Evolutionary conservation across 2,888 invertebrate genomes (phyloP).

Genomic region (Dysmachus trigonus): DNA sequence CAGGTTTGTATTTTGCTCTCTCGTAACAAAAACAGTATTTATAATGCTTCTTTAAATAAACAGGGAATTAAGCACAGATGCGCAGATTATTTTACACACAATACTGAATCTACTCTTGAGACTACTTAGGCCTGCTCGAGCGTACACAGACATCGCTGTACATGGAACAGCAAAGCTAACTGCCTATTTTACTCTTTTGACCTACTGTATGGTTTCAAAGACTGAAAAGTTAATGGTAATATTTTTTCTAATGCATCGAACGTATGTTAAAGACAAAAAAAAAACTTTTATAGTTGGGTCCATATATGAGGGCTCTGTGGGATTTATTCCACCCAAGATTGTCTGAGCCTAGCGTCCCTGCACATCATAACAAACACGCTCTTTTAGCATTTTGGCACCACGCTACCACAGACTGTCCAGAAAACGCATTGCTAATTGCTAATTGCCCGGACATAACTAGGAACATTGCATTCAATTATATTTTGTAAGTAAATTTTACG

Average conservation of each 20-base stretch:
- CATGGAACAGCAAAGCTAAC: conserved; percentile 93
- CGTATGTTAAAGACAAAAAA: not conserved
- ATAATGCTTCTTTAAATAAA: not conserved
- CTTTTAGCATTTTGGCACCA: conserved; percentile 93
- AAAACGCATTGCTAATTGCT: conserved; percentile 88
- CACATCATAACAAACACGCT: conserved; percentile 95
- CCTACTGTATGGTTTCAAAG: conserved; percentile 89
- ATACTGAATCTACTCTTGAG: conserved; percentile 79
- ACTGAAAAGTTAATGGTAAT: conserved; percentile 91
- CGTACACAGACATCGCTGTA: conserved; percentile 84
- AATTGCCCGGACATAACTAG: conserved; percentile 88
- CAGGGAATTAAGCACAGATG: conserved; percentile 68
- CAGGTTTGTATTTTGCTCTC: conserved; percentile 53
- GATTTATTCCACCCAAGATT: conserved; percentile 93
- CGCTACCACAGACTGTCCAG: conserved; percentile 90
- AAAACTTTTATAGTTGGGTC: conserved; percentile 77
- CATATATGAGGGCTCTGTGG: conserved; percentile 91
- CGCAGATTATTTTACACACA: conserved; percentile 70
- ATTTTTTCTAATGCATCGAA: not conserved
- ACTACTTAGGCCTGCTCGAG: conserved; percentile 82
- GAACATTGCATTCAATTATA: conserved; percentile 96
- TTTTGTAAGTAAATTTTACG: conserved; percentile 75
- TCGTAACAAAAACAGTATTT: not conserved
- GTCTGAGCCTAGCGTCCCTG: conserved; percentile 92
- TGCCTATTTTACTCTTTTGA: conserved; percentile 90